These are phyloP conservation scores for Brachypterus glaber DNA, from an alignment of 2,888 invertebrate species.

Conservation along the genomic window DNA sequence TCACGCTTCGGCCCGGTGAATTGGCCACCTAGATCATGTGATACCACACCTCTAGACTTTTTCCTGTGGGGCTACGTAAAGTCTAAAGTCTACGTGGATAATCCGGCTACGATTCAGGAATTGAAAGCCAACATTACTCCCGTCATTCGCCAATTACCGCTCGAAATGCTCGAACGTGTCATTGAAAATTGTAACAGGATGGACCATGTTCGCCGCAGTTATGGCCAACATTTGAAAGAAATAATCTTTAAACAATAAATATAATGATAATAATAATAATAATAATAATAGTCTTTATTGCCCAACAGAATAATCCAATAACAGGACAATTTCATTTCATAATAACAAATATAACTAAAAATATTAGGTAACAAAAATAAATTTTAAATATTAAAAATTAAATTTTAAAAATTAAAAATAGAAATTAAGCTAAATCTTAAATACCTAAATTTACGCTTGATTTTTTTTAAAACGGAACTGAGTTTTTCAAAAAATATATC, in stretches of 20 bases:
- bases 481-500: no score
- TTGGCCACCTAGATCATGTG: conserved; percentile 8
- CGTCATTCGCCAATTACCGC: conserved; percentile 12
- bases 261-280: no score
- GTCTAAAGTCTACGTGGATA: conserved; percentile 10
- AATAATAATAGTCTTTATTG: no score
- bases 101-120: conserved; percentile 10
- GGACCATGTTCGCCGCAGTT: conserved; percentile 12
- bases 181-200: conserved; percentile 14
- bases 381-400: no score
- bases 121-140: conserved; percentile 11
- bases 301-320: no score
- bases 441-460: no score
- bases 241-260: neutral
- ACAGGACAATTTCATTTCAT: no score
- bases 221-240: conserved; percentile 2
- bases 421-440: no score
- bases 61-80: conserved; percentile 10
- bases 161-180: conserved; percentile 12
- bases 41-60: conserved; percentile 4
- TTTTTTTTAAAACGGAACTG: no score
- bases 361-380: no score
- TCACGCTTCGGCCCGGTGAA: conserved; percentile 11
- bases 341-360: no score
- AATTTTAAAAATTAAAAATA: no score